Evolutionary conservation across 2,113 vertebrate species (phyloP), one percentile per base, ranked within the genome.

Genomic region (Cyrtonyx montezumae): DNA sequence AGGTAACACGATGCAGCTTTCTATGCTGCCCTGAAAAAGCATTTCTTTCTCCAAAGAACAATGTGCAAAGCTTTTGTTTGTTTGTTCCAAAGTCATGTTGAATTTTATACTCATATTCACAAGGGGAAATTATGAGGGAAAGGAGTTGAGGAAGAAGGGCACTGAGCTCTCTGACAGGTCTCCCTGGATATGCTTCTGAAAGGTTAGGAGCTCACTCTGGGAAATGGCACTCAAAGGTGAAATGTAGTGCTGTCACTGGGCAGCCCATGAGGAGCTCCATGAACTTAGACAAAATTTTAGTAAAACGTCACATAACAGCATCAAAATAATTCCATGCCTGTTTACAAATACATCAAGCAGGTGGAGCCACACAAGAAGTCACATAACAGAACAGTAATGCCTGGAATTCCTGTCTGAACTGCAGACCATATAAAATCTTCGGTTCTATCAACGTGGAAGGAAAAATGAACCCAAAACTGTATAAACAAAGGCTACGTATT

Each of bases 311-410:
- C 48, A 3, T 32, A 49, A 13, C 25, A 49, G 53, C 42, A 81
- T 13, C 49, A 84, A 82, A 87, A 77, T 34, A 79, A 53, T 71
- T 53, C 40, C 13, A 61, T 23, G 14, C 20, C 25, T 34, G 5
- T 48, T 53, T 58, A 53, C 26, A 94, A 48, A 40, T 26, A 4
- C 3, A 30, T 13, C 6, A 26, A 63, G 42, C 18, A 78, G 36
- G 26, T 61, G 67, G 36, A 87, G n/a, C 63, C 36, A 26, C 1
- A 8, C 1, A 14, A 48, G 0, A 0, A 10, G 46, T 28, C 21
- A 14, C 2, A 0, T 8, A 49, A 18, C 1, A 15, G 23, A n/a
- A 34, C 1, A n/a, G 8, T 48, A 10, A 13, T 12, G 59, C 37
- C 48, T 37, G 2, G 23, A 76, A 13, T 19, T 77, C 46, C 55